Evolutionary conservation across 2,888 invertebrate species (phyloP).

Genomic region (Xestia rhomboidea): DNA sequence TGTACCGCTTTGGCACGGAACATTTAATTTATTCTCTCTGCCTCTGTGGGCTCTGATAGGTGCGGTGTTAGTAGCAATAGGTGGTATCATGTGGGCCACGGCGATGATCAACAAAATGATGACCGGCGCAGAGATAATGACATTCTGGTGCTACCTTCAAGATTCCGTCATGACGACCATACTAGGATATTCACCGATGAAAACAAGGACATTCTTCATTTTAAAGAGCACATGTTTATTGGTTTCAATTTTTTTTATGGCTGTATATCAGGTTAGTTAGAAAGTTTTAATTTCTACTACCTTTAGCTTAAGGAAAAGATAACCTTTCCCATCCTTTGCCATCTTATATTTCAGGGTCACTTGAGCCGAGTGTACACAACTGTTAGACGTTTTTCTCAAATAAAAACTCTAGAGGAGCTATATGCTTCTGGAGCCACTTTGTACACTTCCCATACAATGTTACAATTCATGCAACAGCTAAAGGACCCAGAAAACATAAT

Average conservation of each 20-base stretch:
- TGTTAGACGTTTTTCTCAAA: constrained; percentile 55
- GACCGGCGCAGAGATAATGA: constrained; percentile 24
- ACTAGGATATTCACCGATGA: constrained; percentile 70
- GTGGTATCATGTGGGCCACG: constrained; percentile 69
- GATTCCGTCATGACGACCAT: constrained; percentile 65
- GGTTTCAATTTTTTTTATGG: constrained; percentile 71
- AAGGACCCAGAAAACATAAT: constrained; percentile 39
- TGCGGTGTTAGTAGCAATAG: constrained; percentile 54
- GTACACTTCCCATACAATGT: constrained; percentile 68
- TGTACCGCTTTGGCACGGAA: constrained; percentile 75
- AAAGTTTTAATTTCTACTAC: background rate
- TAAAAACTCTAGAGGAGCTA: constrained; percentile 70
- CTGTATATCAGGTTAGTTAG: constrained; percentile 75
- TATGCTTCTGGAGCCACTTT: constrained; percentile 61
- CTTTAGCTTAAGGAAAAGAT: background rate
- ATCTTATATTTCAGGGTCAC: constrained; percentile 71
- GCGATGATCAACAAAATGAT: constrained; percentile 54
- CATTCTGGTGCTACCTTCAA: constrained; percentile 61
- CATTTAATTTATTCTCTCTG: constrained; percentile 53
- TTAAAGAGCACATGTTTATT: constrained; percentile 71
- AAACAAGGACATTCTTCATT: constrained; percentile 60
- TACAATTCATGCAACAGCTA: constrained; percentile 61
- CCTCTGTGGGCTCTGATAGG: constrained; percentile 55
- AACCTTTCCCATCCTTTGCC: background rate
- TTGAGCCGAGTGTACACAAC: constrained; percentile 78